Evolutionary conservation across 2,888 invertebrate genomes (phyloP).

Genomic region (Scelioninae gen. 1): DNA sequence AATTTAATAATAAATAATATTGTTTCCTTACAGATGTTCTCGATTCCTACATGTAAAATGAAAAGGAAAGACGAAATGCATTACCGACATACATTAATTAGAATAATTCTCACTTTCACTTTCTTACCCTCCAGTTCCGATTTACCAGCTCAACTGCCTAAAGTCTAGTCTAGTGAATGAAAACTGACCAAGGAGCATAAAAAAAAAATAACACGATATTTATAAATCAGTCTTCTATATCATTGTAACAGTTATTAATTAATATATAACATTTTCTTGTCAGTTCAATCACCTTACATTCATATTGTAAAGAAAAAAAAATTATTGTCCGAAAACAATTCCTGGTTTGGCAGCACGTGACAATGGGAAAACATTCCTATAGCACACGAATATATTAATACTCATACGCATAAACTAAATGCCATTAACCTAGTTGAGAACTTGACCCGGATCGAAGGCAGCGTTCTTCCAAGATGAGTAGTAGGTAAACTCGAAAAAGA

Average conservation of each 20-base stretch:
- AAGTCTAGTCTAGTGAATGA: no score
- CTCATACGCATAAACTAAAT: conserved; percentile 60
- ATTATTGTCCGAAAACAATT: conserved; percentile 21
- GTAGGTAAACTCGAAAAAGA: conserved; percentile 61
- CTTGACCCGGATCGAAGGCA: no score
- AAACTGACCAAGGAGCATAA: no score
- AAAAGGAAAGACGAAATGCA: conserved; percentile 24
- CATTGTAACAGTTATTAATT: no score
- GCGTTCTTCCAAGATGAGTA: no score
- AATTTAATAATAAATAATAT: not conserved
- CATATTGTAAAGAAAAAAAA: conserved; percentile 4
- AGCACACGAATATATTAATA: conserved; percentile 56
- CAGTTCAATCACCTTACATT: conserved; percentile 36
- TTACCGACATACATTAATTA: conserved; percentile 23
- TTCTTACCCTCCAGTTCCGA: not conserved
- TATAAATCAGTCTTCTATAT: no score
- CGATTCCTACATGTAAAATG: conserved; percentile 27
- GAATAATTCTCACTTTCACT: conserved; percentile 37
- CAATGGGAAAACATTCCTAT: conserved; percentile 58
- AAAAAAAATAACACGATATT: no score
- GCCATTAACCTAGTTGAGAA: no score
- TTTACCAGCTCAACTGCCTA: no score
- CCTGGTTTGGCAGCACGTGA: conserved; percentile 45
- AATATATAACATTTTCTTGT: not conserved
- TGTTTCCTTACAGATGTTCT: not conserved